Evolutionary conservation across 2,888 invertebrate species (phyloP).

Genomic region (Allacma fusca): DNA sequence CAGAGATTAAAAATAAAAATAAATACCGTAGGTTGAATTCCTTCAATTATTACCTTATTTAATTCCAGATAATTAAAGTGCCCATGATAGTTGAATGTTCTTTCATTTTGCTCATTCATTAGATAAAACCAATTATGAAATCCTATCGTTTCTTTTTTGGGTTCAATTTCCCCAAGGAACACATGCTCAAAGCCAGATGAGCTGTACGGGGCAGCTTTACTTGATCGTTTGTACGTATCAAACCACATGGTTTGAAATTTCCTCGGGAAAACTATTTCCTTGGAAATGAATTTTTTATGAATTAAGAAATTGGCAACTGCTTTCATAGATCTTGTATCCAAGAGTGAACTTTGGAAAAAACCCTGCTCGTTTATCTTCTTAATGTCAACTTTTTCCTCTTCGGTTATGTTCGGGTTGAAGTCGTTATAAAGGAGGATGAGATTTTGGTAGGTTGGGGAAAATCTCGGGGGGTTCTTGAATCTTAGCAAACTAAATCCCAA

Average conservation of each 20-base stretch:
- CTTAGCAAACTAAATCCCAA: background rate
- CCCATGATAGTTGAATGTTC: background rate
- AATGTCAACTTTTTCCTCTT: background rate
- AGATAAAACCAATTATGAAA: constrained; percentile 35
- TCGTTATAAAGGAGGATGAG: background rate
- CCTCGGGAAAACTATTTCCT: background rate
- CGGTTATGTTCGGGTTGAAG: background rate
- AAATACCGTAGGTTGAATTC: background rate
- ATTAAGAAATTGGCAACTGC: constrained; percentile 20
- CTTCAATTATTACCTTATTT: constrained; percentile 1
- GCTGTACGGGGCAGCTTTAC: background rate
- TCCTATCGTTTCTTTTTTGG: background rate
- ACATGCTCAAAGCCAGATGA: constrained; percentile 37
- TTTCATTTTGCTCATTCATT: background rate
- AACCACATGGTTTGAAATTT: constrained; percentile 25
- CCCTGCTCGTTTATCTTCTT: background rate
- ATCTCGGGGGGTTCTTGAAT: background rate
- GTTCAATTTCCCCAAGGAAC: constrained; percentile 12
- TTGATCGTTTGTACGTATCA: background rate
- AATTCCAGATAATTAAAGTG: background rate
- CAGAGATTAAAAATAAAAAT: no score
- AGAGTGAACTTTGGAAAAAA: background rate
- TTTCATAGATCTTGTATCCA: background rate
- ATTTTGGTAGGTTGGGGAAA: background rate
- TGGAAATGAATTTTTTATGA: background rate